A percentile compares a stretch with the other conserved stretches of the same genome.
Evolutionary conservation across 2,888 invertebrate genomes (phyloP).

Genomic region (Hyppa rectilinea): DNA sequence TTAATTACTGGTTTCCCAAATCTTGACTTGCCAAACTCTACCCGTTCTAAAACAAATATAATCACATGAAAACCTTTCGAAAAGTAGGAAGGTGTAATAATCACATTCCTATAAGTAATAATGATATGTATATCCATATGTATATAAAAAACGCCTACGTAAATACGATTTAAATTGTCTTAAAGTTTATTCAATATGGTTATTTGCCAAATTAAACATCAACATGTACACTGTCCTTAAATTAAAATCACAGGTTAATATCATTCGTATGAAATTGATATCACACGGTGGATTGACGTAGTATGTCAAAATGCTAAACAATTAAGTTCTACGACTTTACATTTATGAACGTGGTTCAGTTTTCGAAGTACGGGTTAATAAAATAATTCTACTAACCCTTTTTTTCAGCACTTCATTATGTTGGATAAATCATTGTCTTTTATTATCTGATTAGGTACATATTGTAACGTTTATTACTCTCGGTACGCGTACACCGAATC

Average conservation of each 20-base stretch:
- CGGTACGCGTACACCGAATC: no score
- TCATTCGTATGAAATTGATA: not conserved
- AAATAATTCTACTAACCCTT: no score
- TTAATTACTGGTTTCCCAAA: slow-evolving; percentile 48
- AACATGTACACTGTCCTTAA: not conserved
- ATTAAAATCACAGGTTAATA: not conserved
- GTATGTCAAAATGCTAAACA: not conserved
- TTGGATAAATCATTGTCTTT: not conserved
- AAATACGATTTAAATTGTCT: not conserved
- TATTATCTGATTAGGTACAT: no score
- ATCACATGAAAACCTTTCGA: not conserved
- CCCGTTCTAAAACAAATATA: slow-evolving; percentile 19
- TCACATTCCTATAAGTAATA: not conserved
- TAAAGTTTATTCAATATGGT: not conserved
- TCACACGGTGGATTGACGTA: not conserved
- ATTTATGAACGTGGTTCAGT: not conserved
- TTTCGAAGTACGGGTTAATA: not conserved
- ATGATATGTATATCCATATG: not conserved
- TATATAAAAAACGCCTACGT: not conserved
- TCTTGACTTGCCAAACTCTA: slow-evolving; percentile 36
- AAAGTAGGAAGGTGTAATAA: not conserved
- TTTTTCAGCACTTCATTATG: not conserved
- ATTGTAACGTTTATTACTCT: no score
- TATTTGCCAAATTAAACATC: not conserved
- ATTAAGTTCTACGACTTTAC: no score